Base-by-base conservation (phyloP, 2,888 invertebrate genomes). In the Machimus atricapillus region DNA sequence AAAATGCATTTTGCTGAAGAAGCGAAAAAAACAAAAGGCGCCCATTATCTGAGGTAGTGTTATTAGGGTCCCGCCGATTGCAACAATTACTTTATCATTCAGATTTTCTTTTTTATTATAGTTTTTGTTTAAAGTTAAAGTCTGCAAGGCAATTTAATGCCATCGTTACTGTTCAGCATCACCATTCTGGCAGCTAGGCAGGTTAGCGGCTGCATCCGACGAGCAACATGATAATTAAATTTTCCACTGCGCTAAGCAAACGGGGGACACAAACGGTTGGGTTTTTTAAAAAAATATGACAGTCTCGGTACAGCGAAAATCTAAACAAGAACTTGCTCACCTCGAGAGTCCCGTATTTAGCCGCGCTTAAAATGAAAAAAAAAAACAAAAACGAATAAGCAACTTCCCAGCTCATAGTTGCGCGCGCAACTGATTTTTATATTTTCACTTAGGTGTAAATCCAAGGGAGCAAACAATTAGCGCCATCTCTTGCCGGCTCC, bases 281-380 rank as follows among this genome's bases (percentile, higher is more conserved):
- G 8, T 23, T 43, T 40, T 34, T 9, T 6, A 79, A 52, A 27
- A 79, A 79, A 16, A 79, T 79, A 31, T 79, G 79, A 79, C 27
- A 43, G 27, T 23, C 27, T 66, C 19, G n/a, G 2, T 79, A 56
- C 27, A 79, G 79, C n/a, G 79, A 79, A 79, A 79, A 79, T 79
- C 79, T 23, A 79, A 79, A 79, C 79, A 79, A 79, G 78, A 46
- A 79, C 52, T 46, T 79, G 78, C 43, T 79, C 46, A 79, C 78
- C 78, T 79, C 78, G 43, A 46, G 79, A 79, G 52, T 79, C 46
- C 79, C 79, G n/a, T 79, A 79, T 79, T 78, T 79, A 79, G 79
- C 2, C 1, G 78, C 43, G 23, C 46, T 78, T 79, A 52, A 46
- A 79, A 79, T 31, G 23, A 79, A 66, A 19, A 23, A 27, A 66